Conservation (phyloP, 2,113 vertebrate species). For the Ceratotherium simum region DNA sequence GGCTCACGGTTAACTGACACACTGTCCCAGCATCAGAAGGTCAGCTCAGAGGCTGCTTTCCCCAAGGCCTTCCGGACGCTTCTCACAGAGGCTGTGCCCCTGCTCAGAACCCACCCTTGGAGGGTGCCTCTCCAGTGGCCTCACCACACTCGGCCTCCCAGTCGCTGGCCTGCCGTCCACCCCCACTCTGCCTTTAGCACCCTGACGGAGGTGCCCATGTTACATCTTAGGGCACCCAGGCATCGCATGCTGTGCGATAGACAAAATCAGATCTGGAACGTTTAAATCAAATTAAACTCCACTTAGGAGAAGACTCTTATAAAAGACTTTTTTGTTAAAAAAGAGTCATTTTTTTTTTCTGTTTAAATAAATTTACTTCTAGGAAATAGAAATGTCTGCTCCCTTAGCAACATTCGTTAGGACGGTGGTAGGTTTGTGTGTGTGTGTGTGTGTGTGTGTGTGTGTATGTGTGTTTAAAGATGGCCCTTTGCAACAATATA, state of each 20-base stretch:
- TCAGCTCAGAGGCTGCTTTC: not conserved
- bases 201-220: not conserved
- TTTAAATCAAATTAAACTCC: not conserved
- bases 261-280: no score
- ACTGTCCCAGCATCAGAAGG: not conserved
- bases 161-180: not conserved
- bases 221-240: not conserved
- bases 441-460: not conserved
- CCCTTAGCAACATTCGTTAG: not conserved
- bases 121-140: not conserved
- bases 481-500: no score
- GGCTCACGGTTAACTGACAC: fast-evolving
- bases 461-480: no score
- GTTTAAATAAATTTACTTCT: not conserved
- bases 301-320: not conserved
- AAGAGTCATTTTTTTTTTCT: not conserved
- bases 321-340: no score
- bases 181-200: not conserved
- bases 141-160: not conserved
- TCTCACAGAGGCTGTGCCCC: not conserved
- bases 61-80: not conserved
- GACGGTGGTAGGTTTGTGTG: no score
- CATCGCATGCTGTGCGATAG: no score
- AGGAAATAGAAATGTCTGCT: not conserved
- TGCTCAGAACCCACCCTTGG: not conserved